Percentiles rank a stretch among this genome's conserved stretches.
Conservation (phyloP, 1,140 invertebrate genomes). For the Pantala flavescens region DNA sequence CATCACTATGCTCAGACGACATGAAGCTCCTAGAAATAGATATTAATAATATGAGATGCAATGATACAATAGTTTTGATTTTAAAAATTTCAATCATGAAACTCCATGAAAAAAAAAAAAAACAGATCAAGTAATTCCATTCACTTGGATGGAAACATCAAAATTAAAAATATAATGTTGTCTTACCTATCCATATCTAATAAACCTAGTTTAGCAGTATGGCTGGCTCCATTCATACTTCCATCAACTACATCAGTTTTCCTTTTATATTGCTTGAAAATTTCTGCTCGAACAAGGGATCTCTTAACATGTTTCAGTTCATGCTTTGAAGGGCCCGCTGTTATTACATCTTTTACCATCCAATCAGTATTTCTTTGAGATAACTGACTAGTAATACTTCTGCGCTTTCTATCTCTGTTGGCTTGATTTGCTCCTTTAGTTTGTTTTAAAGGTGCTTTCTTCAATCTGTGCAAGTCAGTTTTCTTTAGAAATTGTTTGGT, state of each 20-base stretch:
- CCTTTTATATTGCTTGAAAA: background rate
- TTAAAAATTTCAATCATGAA: background rate
- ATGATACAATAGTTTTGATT: constrained; percentile 6
- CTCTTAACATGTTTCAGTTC: background rate
- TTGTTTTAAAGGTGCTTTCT: too few species aligned
- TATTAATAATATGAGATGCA: constrained; percentile 20
- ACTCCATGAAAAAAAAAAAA: background rate
- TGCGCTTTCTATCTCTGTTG: too few species aligned
- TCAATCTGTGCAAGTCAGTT: background rate
- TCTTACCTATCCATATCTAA: constrained; percentile 27
- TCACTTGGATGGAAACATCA: too few species aligned
- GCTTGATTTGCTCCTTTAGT: too few species aligned
- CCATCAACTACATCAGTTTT: background rate
- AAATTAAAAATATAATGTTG: background rate
- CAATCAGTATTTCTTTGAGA: background rate
- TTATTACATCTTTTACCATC: constrained; percentile 19
- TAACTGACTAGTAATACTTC: too few species aligned
- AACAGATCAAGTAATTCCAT: too few species aligned
- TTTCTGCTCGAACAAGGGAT: background rate
- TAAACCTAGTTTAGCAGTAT: constrained; percentile 23
- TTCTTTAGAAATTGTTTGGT: background rate
- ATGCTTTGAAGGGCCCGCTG: constrained; percentile 19
- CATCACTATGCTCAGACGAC: constrained; percentile 60
- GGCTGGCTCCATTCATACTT: background rate
- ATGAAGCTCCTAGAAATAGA: constrained; percentile 39